These are phyloP conservation scores for Phrynosoma blainvillii DNA, from an alignment of 2,113 vertebrate genomes.

Conservation along the genomic window DNA sequence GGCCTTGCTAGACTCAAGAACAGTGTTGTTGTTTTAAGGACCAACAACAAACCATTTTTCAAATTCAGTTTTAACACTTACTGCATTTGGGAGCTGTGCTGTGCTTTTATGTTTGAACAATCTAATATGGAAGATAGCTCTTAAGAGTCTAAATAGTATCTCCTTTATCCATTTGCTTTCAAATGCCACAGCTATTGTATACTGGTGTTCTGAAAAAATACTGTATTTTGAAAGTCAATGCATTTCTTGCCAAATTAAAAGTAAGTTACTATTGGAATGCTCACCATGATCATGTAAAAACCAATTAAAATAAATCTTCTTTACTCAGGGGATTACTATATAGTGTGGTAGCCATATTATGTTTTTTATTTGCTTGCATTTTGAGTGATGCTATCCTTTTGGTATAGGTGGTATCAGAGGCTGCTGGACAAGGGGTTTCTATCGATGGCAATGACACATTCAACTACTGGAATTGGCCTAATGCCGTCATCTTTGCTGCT, in stretches of 20 bases:
- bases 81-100: constrained; percentile 7
- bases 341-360: neutral
- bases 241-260: neutral
- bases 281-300: neutral
- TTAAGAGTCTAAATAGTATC: constrained; percentile 10
- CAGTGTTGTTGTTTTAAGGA: constrained; percentile 22
- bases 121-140: neutral
- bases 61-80: constrained; percentile 9
- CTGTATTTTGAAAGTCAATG: neutral
- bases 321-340: neutral
- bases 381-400: constrained; percentile 12
- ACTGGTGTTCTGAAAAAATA: constrained; percentile 6
- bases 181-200: constrained; percentile 19
- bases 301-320: neutral
- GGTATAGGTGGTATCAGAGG: constrained; percentile 88
- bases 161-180: constrained; percentile 36
- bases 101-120: neutral
- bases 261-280: neutral
- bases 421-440: constrained; percentile 92
- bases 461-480: constrained; percentile 99
- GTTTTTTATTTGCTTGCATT: neutral
- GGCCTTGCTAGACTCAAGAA: constrained; percentile 2
- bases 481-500: constrained; percentile 97
- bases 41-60: constrained; percentile 10
- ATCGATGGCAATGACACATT: constrained; percentile 93